Conservation (phyloP, 1,140 invertebrate species). For the Drosophila nigromelanica region DNA sequence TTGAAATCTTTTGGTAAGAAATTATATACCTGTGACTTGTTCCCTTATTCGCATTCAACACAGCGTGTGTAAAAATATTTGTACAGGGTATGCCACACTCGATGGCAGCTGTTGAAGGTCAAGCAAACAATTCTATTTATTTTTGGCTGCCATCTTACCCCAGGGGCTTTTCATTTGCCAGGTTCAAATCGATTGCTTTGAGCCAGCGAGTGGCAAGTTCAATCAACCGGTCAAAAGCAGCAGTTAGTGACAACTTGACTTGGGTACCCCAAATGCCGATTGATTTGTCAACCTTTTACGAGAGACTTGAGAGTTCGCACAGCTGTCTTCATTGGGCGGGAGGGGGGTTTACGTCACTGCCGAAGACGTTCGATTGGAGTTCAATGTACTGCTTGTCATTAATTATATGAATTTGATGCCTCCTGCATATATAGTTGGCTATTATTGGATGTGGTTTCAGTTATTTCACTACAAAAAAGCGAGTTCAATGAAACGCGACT, state of each 20-base stretch:
- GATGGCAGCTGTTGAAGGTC: slow-evolving; percentile 64
- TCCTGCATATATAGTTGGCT: slow-evolving; percentile 8
- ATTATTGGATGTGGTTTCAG: slow-evolving; percentile 9
- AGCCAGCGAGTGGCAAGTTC: slow-evolving; percentile 56
- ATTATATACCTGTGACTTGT: too few species aligned
- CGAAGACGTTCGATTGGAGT: slow-evolving; percentile 57
- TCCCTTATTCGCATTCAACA: neutral
- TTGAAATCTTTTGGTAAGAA: too few species aligned
- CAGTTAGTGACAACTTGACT: slow-evolving; percentile 47
- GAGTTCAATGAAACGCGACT: slow-evolving; percentile 46
- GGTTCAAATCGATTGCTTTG: slow-evolving; percentile 62
- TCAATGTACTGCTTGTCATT: slow-evolving; percentile 67
- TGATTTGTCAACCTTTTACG: slow-evolving; percentile 58
- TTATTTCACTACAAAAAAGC: slow-evolving; percentile 16
- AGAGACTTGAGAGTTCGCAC: slow-evolving; percentile 53
- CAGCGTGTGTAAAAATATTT: neutral
- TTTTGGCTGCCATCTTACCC: slow-evolving; percentile 38
- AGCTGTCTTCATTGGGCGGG: slow-evolving; percentile 41
- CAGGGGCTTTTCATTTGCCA: slow-evolving; percentile 24
- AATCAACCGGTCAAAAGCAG: slow-evolving; percentile 59
- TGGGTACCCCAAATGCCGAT: slow-evolving; percentile 40
- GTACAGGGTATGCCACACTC: slow-evolving; percentile 27
- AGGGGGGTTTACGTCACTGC: slow-evolving; percentile 49
- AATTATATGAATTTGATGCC: slow-evolving; percentile 57
- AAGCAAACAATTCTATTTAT: slow-evolving; percentile 71